Conservation (phyloP, 2,797 vertebrate species). For the Malurus leucopterus region DNA sequence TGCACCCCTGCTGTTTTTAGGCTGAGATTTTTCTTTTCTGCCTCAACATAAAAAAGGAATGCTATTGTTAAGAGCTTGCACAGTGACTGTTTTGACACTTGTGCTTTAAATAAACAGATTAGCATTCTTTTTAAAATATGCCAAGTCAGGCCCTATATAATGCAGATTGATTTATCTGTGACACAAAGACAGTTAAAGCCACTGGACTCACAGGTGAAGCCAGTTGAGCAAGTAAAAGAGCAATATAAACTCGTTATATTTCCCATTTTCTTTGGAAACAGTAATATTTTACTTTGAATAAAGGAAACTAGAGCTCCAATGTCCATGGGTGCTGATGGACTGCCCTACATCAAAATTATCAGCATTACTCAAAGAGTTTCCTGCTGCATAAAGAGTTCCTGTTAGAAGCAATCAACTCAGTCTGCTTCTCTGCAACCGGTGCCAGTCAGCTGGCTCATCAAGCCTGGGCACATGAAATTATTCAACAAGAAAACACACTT, state of each 20-base stretch:
- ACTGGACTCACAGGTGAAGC: not conserved
- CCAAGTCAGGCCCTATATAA: not conserved
- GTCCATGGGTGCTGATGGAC: not conserved
- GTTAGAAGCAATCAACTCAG: constrained; percentile 24
- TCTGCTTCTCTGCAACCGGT: not conserved
- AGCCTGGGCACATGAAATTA: not conserved
- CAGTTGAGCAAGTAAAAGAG: constrained; percentile 18
- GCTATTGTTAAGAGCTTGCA: not conserved
- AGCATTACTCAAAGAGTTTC: not conserved
- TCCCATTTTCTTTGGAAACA: not conserved
- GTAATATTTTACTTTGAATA: not conserved
- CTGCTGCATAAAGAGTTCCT: not conserved
- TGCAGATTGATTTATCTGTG: constrained; percentile 1
- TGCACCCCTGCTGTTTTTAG: not conserved
- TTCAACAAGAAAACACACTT: not conserved
- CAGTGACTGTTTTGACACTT: not conserved
- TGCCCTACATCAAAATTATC: not conserved
- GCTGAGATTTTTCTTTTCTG: not conserved
- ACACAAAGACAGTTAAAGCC: constrained; percentile 11
- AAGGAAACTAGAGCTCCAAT: not conserved
- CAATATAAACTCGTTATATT: not conserved
- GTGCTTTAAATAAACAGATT: not conserved
- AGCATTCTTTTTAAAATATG: constrained; percentile 7
- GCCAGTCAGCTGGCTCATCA: not conserved
- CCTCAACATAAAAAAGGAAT: not conserved